Evolutionary conservation across 2,113 vertebrate genomes (phyloP), one percentile per base, ranked within the genome.

Genomic region (Macroglossus sobrinus): DNA sequence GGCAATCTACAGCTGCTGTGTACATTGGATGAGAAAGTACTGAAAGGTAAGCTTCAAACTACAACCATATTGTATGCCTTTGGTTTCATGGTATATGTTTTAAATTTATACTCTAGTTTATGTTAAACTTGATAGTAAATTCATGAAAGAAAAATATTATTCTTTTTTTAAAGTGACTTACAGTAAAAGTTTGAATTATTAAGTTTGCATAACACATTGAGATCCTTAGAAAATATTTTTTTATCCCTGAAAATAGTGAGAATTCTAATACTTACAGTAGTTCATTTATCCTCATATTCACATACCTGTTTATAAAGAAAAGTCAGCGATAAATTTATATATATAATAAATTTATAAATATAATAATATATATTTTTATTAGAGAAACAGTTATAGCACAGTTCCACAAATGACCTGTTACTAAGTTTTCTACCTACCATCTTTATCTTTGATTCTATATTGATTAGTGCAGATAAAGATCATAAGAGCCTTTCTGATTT

Each of bases 1-100:
- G 98, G 98, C 98, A 98, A 98, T 98, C 98, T 98, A 95, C 97
- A 98, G 98, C 98, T 98, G 98, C 98, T 98, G 95, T 98, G 98
- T 98, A 98, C 98, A 97, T 98, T 98, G 98, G 98, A 96, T 94
- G 79, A 96, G 89, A 98, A 98, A 97, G 90, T 97, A 84, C 78
- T 94, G 63, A 95, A 96, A 98, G 98, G 98, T 98, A 98, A 98
- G 98, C 97, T 96, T 98, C 88, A 96, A 88, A 57, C 28, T 89
- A 45, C 95, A 53, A 98, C 89, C 93, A 16, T 87, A 47, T 96
- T 97, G 47, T 93, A 89, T 98, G 75, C 57, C 45, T 97, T 89
- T 97, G 43, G 94, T 96, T 93, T 71, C 55, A 5, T 89, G 24
- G 55, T 97, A 7, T 59, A 55, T 96, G 59, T 28, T 95, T 92